Base-by-base conservation (phyloP, 2,888 invertebrate genomes). In the Lymantria dispar region DNA sequence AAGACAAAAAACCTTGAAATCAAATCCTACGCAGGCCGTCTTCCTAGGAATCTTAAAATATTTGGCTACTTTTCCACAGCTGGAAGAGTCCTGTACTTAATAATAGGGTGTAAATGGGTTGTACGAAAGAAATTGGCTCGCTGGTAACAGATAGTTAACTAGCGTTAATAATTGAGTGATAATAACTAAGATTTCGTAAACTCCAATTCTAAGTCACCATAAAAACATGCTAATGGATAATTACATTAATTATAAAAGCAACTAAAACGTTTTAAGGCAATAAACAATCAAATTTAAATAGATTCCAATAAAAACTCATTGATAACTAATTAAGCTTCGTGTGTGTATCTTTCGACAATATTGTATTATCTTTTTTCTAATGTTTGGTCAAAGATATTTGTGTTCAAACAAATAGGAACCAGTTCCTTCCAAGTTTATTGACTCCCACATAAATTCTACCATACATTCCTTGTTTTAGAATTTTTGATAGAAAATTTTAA, bases 341-440 rank as follows among this genome's bases (percentile, higher is more conserved):
- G 47, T 46, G 47, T 46, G 42, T 58, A 54, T 54, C 52, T 52
- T 58, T 54, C 60, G 39, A 67, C 51, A 60, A 54, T 64, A 59
- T 63, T 63, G 61, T 59, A 54, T 64, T 64, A 62, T 55, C 45
- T 58, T 60, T 65, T 61, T 65, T 65, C 57, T 59, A 63, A 71
- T 73, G 74, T 76, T 75, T 78, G 70, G 74, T 78, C 77, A 78
- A 77, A 81, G 79, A 83, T 85, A 80, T 85, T 85, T 87, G 81
- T 82, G 80, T 77, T 78, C 81, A 85, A 86, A 85, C 85, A 84
- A 83, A 81, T 76, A 80, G 76, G 78, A 88, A 90, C 87, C 85
- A 64, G 87, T 88, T 88, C 69, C 66, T 72, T 70, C 55, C 54
- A 74, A 80, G 90, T 89, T 90, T 88, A 79, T 87, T 90, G 90